Base-by-base conservation (phyloP, 92 coral and sea anemone genomes). In the Parazoanthus swiftii region DNA sequence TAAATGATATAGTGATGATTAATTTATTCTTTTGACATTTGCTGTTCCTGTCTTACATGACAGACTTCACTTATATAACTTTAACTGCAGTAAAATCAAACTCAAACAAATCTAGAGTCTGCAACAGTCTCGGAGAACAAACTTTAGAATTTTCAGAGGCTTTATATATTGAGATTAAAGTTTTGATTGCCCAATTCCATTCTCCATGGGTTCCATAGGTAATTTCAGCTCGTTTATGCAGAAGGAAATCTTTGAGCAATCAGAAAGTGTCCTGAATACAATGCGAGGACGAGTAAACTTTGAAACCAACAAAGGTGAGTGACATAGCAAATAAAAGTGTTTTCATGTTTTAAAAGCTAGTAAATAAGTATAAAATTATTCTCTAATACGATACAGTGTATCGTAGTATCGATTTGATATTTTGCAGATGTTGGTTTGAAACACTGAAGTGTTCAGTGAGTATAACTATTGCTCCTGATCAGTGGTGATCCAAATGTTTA, bases 201-300 rank as follows among this genome's bases (percentile, higher is more conserved):
- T 84, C 26, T 71, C 48, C 38, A 84, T 84, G 79, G 87, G 79
- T 72, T 42, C 81, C 85, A 14, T 86, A 97, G 99, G 97, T 3
- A 95, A 94, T 88, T 97, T 88, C 89, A 92, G 95, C 73, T 95
- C 97, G n/a, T 97, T 95, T 68, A 97, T 97, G 99, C 98, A 97
- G 86, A 97, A 97, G 85, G 99, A 97, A 68, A 97, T 97, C 77
- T 95, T 97, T 92, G 99, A 97, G 76, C 99, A 97, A 86, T 94
- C 99, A 76, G 99, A 97, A 81, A 97, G 99, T 95, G 95, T 95
- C 9, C 91, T 97, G 5, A 97, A 97, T 89, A 97, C 99, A 7
- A 97, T 97, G 99, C 88, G 99, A 51, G 99, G 99, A 70, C 82
- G 99, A 85, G 97, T 97, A 3, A 92, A 95, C 91, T 90, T 97